A percentile compares a stretch with the other conserved stretches of the same genome.
Evolutionary conservation across 92 coral and sea anemone species (phyloP).

Genomic region (Bergia puertoricense): DNA sequence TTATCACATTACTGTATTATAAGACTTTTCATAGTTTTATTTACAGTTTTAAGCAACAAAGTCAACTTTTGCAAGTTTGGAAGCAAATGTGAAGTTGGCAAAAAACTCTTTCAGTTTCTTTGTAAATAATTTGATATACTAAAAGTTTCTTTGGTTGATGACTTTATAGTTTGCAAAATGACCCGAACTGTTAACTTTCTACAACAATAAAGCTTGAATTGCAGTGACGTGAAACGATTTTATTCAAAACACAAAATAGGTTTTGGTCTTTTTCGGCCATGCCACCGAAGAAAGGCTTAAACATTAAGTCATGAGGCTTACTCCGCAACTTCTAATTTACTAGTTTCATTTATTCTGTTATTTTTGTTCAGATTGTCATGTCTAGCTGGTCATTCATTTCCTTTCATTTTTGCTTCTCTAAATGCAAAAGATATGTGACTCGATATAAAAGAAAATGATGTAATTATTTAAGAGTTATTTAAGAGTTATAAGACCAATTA

Average conservation of each 20-base stretch:
- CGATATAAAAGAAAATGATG: not conserved
- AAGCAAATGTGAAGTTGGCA: too few species aligned
- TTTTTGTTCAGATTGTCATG: not conserved
- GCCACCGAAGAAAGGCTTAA: not conserved
- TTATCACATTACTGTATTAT: too few species aligned
- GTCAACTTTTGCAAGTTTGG: not conserved
- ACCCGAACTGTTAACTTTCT: not conserved
- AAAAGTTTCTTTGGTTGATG: not conserved
- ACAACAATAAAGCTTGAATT: not conserved
- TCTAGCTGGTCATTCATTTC: not conserved
- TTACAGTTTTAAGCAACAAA: too few species aligned
- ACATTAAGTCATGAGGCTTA: not conserved
- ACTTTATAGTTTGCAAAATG: not conserved
- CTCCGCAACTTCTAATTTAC: not conserved
- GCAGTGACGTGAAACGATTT: not conserved
- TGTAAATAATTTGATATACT: too few species aligned
- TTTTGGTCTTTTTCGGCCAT: not conserved
- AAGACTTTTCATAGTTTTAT: too few species aligned
- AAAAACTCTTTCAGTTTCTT: too few species aligned
- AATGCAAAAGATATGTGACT: not conserved
- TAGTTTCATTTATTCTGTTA: not conserved
- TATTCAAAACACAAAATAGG: not conserved
- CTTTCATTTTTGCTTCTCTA: not conserved
- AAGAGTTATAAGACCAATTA: too few species aligned
- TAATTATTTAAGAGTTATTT: not conserved